Evolutionary conservation across 2,797 vertebrate genomes (phyloP).

Genomic region (Gobionotothen gibberifrons): DNA sequence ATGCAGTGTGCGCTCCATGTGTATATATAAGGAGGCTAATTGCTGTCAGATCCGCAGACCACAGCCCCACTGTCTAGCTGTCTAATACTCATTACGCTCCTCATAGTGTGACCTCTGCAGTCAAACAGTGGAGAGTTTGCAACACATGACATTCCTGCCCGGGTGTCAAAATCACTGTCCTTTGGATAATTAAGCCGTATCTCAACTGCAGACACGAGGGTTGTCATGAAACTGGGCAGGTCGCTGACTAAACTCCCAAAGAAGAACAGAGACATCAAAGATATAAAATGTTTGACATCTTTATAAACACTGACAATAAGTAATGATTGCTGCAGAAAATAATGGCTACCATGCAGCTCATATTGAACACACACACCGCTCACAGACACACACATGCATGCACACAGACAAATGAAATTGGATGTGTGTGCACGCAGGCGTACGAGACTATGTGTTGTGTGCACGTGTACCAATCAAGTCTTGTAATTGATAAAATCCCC

Average conservation of each 20-base stretch:
- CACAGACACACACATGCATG: slow-evolving; percentile 6
- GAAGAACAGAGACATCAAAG: slow-evolving; percentile 66
- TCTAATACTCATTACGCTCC: slow-evolving; percentile 74
- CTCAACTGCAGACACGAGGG: slow-evolving; percentile 32
- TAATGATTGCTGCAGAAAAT: slow-evolving; percentile 67
- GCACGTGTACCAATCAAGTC: slow-evolving; percentile 75
- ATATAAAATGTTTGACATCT: slow-evolving; percentile 78
- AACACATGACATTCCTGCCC: slow-evolving; percentile 71
- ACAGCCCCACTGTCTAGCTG: slow-evolving; percentile 68
- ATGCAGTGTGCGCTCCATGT: slow-evolving; percentile 46
- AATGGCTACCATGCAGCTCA: slow-evolving; percentile 70
- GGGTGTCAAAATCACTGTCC: slow-evolving; percentile 63
- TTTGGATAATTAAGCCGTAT: slow-evolving; percentile 63
- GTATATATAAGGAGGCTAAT: slow-evolving; percentile 78
- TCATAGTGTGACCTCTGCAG: slow-evolving; percentile 76
- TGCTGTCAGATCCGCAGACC: slow-evolving; percentile 82
- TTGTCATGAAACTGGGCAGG: slow-evolving; percentile 45
- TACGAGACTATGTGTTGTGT: slow-evolving; percentile 50
- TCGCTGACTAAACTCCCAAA: slow-evolving; percentile 38
- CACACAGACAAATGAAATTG: slow-evolving; percentile 51
- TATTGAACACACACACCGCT: slow-evolving; percentile 23
- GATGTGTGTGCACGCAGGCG: slow-evolving; percentile 50
- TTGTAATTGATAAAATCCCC: slow-evolving; percentile 77
- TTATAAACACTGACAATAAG: slow-evolving; percentile 76
- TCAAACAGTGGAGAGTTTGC: slow-evolving; percentile 70